Evolutionary conservation across 1,140 invertebrate genomes (phyloP).

Genomic region (Papilio aristodemus): DNA sequence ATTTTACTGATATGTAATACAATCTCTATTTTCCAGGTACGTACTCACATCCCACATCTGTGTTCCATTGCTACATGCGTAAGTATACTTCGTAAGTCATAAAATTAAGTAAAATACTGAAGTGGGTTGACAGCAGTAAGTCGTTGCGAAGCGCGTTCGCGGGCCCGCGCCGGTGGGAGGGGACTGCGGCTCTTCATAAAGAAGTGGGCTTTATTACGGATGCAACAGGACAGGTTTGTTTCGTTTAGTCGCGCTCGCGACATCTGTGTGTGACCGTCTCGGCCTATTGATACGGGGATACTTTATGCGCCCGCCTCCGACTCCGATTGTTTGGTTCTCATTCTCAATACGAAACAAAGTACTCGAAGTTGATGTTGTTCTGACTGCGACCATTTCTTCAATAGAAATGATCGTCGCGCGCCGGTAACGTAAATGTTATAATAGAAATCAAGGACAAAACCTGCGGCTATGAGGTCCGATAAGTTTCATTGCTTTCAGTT

Average conservation of each 20-base stretch:
- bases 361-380: not conserved
- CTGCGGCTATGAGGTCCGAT: too few relatives aligned
- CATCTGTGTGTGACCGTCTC: not conserved
- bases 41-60: not conserved
- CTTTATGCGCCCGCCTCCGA: not conserved
- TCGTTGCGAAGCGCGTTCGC: not conserved
- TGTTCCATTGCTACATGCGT: conserved; percentile 11
- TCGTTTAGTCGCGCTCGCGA: not conserved
- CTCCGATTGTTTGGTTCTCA: conserved; percentile 14
- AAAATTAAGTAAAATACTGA: conserved; percentile 9
- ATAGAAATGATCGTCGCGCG: not conserved
- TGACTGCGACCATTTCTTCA: not conserved
- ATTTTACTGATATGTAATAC: not conserved
- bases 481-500: too few relatives aligned
- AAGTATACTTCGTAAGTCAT: not conserved
- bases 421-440: not conserved
- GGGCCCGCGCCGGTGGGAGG: not conserved
- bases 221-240: conserved; percentile 17
- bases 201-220: not conserved
- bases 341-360: conserved; percentile 17
- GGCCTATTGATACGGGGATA: conserved; percentile 6
- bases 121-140: not conserved
- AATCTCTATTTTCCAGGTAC: conserved; percentile 23
- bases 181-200: not conserved
- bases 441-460: too few relatives aligned